Base-by-base conservation (phyloP, 2,113 vertebrate species). In the Chaetodon trifascialis region DNA sequence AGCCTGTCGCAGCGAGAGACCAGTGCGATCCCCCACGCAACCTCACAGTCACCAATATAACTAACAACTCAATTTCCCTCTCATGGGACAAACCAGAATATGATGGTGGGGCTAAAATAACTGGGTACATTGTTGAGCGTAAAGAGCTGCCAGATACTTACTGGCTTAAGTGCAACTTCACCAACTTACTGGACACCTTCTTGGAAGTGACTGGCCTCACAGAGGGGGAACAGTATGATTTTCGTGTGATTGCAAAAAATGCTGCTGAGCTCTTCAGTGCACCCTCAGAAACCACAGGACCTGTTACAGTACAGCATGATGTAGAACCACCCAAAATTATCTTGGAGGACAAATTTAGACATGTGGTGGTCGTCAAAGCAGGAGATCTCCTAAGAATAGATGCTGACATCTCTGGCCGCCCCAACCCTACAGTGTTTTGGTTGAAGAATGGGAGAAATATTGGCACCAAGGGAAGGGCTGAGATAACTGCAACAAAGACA, bases 101-200 rank as follows among this genome's bases (percentile, higher is more conserved):
- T 47, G 97, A 99, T 76, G 98, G 98, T 84, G 98, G 98, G 69
- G 97, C 98, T 91, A 99, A 97, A 93, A 96, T 99, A 90, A 99
- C 96, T 42, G 97, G 97, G 52, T 99, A 99, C 79, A 95, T 98
- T 85, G 95, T 99, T 90, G 98, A 99, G 89, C 95, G 95, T 9
- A 97, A 95, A 93, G 97, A 99, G 79, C 52, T 98, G 17, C 98
- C 98, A 86, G 96, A 99, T n/a, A 97, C 96, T 46, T 97, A 97
- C 73, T 99, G 98, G 98, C 94, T 99, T 25, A 99, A 99, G 83
- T 99, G 97, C 89, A 99, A 99, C 91, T 99, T 97, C 89, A 97
- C 97, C 58, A 99, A 97, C 62, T 88, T 99, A 59, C 95, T 96
- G 91, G 98, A 99, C 92, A 99, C 97, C 47, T 99, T 93, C 87